Conservation (phyloP, 1,140 invertebrate genomes). For the Trichomalopsis sarcophagae region DNA sequence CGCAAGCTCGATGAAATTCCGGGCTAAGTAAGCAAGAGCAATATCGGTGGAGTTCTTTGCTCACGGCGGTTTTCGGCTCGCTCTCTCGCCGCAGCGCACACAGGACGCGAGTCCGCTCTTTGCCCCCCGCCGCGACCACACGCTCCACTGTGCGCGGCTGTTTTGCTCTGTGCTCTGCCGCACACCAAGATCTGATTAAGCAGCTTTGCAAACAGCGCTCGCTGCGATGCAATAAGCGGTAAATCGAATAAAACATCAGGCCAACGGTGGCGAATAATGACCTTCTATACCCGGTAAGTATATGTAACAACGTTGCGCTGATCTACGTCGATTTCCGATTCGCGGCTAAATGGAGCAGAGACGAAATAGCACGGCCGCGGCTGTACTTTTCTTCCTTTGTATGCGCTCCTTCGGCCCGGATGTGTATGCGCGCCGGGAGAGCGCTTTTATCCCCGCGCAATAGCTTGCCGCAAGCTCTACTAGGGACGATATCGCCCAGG, state of each 20-base stretch:
- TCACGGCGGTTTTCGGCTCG: neutral
- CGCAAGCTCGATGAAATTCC: too few relatives aligned
- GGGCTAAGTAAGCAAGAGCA: too few relatives aligned
- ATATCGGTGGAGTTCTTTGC: neutral
- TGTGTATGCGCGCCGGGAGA: too few relatives aligned
- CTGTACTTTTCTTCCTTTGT: neutral
- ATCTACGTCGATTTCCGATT: slow-evolving; percentile 21
- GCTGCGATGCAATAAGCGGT: neutral
- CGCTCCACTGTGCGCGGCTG: too few relatives aligned
- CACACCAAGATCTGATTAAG: neutral
- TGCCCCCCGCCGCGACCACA: neutral
- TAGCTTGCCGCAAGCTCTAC: neutral
- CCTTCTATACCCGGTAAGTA: too few relatives aligned
- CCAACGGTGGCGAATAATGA: neutral
- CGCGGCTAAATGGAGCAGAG: slow-evolving; percentile 27
- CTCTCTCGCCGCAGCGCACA: too few relatives aligned
- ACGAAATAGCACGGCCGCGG: slow-evolving; percentile 10
- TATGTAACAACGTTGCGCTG: neutral
- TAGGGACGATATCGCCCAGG: neutral
- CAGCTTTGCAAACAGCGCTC: neutral
- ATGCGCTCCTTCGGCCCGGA: too few relatives aligned
- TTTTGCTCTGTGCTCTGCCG: too few relatives aligned
- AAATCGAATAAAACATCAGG: neutral
- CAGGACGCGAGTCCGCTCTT: neutral
- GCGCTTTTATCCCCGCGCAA: slow-evolving; percentile 17